phyloP scores from a whole-genome alignment of 2,888 invertebrate genomes.

The Cheilosia grossa region DNA sequence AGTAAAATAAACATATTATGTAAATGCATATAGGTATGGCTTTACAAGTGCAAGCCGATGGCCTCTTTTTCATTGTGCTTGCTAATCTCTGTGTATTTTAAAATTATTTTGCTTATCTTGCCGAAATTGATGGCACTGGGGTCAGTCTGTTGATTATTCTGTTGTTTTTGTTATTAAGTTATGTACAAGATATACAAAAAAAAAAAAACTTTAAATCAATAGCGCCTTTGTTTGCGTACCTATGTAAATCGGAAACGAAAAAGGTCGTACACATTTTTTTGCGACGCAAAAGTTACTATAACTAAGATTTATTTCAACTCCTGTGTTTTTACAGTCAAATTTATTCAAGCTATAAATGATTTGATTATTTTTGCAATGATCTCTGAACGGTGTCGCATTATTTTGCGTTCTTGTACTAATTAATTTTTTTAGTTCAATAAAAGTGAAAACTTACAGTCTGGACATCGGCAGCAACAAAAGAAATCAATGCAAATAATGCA shows the following conservation, averaged over 20 bases:
- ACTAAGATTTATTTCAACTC: background rate
- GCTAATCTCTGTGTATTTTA: background rate
- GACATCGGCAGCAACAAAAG: slow-evolving; percentile 28
- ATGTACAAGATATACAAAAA: background rate
- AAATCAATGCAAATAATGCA: slow-evolving; percentile 38
- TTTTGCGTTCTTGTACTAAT: background rate
- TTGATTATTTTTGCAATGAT: slow-evolving; percentile 10
- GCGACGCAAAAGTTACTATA: slow-evolving; percentile 14
- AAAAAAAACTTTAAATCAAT: background rate
- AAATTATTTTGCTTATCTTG: background rate
- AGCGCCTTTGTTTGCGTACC: slow-evolving; percentile 21
- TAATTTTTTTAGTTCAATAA: background rate
- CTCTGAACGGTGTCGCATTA: too few relatives aligned
- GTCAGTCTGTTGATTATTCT: slow-evolving; percentile 22
- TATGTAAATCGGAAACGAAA: background rate
- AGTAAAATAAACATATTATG: background rate
- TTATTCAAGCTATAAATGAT: background rate
- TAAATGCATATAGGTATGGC: too few relatives aligned
- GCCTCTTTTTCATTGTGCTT: background rate
- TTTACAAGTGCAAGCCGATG: slow-evolving; percentile 7
- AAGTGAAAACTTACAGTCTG: slow-evolving; percentile 24
- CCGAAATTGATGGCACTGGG: background rate
- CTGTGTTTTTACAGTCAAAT: background rate
- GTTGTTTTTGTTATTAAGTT: background rate
- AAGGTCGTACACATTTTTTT: background rate